These are phyloP conservation scores for Sebastes miniatus DNA, from an alignment of 2,797 vertebrate genomes.

Conservation along the genomic window DNA sequence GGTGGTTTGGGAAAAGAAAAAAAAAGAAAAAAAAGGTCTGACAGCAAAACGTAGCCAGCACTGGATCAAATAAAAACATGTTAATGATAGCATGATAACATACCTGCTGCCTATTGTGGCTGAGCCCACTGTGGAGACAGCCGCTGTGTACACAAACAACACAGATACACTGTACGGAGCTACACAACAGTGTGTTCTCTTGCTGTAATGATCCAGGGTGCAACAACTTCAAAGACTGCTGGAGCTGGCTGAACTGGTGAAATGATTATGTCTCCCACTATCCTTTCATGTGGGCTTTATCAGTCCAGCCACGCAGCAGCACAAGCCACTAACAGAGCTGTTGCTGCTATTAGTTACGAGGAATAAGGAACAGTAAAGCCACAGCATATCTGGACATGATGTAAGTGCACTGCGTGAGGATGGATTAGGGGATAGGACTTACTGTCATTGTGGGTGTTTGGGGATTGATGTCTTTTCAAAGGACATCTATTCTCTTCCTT, in stretches of 20 bases:
- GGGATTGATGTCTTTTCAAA: conserved; percentile 69
- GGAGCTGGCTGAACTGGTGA: conserved; percentile 61
- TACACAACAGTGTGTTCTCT: conserved; percentile 39
- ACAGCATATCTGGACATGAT: conserved; percentile 58
- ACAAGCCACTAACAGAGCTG: conserved; percentile 58
- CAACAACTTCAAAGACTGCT: conserved; percentile 63
- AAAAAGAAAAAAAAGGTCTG: conserved; percentile 8
- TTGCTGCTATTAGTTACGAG: conserved; percentile 79
- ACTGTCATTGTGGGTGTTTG: conserved; percentile 64
- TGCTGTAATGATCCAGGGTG: conserved; percentile 64
- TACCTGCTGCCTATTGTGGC: conserved; percentile 35
- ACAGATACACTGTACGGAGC: conserved; percentile 23
- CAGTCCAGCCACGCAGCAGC: conserved; percentile 57
- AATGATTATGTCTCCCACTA: conserved; percentile 67
- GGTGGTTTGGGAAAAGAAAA: conserved; percentile 21
- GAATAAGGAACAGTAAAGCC: conserved; percentile 68
- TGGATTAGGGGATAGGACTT: conserved; percentile 59
- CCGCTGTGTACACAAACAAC: conserved; percentile 31
- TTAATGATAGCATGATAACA: conserved; percentile 53
- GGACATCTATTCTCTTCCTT: conserved; percentile 53
- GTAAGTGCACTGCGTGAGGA: conserved; percentile 49
- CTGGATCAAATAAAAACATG: conserved; percentile 44
- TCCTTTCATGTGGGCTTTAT: conserved; percentile 70
- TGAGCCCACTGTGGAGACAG: conserved; percentile 15
- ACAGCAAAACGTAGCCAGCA: conserved; percentile 28